Evolutionary conservation across 2,113 vertebrate species (phyloP).

Genomic region (Ranitomeya imitator): DNA sequence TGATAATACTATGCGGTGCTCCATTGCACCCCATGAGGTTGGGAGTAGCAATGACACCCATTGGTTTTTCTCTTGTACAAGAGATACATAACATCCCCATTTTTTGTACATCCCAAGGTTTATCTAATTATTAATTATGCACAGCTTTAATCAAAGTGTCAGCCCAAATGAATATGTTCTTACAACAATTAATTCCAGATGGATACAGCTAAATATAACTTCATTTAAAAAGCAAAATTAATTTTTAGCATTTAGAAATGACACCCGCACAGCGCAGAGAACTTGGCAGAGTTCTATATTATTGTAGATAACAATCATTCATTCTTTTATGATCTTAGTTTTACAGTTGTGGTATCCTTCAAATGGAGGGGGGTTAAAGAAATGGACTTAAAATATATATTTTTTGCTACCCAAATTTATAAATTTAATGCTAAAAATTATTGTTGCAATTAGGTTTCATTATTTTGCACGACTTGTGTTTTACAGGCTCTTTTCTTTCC

Average conservation of each 20-base stretch:
- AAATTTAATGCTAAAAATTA: no score
- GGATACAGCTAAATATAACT: slow-evolving; percentile 29
- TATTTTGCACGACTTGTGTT: no score
- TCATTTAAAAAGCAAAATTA: neutral
- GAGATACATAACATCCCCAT: neutral
- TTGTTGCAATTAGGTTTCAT: no score
- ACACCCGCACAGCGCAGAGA: neutral
- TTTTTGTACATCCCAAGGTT: neutral
- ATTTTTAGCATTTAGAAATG: neutral
- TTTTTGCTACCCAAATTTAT: neutral
- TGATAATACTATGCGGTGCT: no score
- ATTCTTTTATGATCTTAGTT: neutral
- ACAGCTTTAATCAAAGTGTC: neutral
- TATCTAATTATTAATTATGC: slow-evolving; percentile 17
- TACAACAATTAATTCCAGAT: slow-evolving; percentile 27
- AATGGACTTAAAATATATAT: no score
- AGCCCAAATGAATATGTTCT: slow-evolving; percentile 13
- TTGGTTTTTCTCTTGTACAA: neutral
- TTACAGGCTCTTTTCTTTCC: no score
- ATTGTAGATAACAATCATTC: neutral
- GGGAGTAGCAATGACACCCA: neutral
- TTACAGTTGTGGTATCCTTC: neutral
- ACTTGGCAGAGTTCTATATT: neutral
- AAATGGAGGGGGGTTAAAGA: neutral
- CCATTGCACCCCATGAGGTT: neutral